A percentile compares a stretch with the other conserved stretches of the same genome.
Conservation (phyloP, 2,797 vertebrate genomes). For the Tokudaia muenninki region DNA sequence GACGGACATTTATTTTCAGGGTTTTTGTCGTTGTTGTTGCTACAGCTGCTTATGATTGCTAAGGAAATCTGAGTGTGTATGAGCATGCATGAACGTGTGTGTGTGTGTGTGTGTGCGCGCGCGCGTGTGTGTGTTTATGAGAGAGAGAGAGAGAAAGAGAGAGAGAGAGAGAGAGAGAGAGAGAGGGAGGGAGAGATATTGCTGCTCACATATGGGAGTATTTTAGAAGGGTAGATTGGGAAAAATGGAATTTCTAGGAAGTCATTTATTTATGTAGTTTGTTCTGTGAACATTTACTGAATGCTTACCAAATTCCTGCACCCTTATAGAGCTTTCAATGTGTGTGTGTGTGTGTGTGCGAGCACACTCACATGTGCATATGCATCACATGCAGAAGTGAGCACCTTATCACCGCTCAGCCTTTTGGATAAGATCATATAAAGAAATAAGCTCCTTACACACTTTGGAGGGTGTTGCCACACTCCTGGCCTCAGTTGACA, state of each 20-base stretch:
- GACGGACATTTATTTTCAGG: background rate
- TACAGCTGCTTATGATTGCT: constrained; percentile 37
- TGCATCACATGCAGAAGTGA: background rate
- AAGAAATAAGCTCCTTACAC: background rate
- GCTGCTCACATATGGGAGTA: constrained; percentile 18
- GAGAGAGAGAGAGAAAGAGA: background rate
- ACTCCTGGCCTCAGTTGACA: rapidly evolving
- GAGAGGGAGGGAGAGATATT: background rate
- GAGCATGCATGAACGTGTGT: background rate
- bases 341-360: background rate
- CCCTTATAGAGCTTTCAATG: background rate
- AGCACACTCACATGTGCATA: background rate
- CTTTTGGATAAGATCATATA: background rate
- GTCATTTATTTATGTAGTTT: background rate
- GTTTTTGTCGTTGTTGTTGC: background rate
- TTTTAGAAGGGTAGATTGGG: constrained; percentile 39
- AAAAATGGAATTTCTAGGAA: constrained; percentile 38
- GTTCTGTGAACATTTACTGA: background rate
- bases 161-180: background rate
- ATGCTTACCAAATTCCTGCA: rapidly evolving
- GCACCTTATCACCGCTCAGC: background rate
- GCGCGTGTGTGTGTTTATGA: background rate
- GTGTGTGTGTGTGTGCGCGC: background rate
- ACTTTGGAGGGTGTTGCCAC: rapidly evolving
- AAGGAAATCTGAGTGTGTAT: constrained; percentile 20